Evolutionary conservation across 2,888 invertebrate genomes (phyloP).

Genomic region (Ennomos quercinarius): DNA sequence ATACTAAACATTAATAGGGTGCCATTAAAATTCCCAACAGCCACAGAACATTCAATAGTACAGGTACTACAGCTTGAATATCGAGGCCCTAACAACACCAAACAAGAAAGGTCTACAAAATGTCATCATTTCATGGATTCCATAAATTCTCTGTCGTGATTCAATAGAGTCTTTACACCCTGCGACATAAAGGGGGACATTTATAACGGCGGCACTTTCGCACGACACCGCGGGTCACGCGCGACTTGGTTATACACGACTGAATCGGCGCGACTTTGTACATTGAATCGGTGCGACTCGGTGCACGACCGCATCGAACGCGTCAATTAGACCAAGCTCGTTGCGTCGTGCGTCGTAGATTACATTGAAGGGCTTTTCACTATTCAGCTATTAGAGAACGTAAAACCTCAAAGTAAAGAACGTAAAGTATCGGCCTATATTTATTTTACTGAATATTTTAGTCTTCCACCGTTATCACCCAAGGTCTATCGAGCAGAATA

Average conservation of each 20-base stretch:
- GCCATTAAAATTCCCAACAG: conserved; percentile 24
- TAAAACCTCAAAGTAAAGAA: conserved; percentile 11
- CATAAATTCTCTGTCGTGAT: conserved; percentile 44
- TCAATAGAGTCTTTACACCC: conserved; percentile 44
- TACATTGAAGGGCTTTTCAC: conserved; percentile 18
- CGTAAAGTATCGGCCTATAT: too few relatives aligned
- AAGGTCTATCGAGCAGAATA: too few relatives aligned
- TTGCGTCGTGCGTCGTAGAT: conserved; percentile 24
- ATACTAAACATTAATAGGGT: conserved; percentile 17
- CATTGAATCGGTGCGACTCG: conserved; percentile 31
- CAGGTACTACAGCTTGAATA: conserved; percentile 11
- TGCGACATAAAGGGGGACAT: conserved; percentile 41
- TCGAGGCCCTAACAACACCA: conserved; percentile 35
- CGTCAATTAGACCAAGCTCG: conserved; percentile 49
- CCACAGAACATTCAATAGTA: too few relatives aligned
- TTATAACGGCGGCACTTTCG: conserved; percentile 45
- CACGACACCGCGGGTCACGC: conserved; percentile 46
- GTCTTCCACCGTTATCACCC: too few relatives aligned
- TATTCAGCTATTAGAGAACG: conserved; percentile 12
- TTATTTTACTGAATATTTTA: too few relatives aligned
- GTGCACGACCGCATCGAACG: conserved; percentile 36
- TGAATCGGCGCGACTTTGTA: conserved; percentile 27
- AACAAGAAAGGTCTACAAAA: conserved; percentile 34
- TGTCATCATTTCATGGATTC: conserved; percentile 41
- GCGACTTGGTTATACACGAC: conserved; percentile 34